Conservation (phyloP, 2,797 vertebrate species). For the Crypturellus tataupa region DNA sequence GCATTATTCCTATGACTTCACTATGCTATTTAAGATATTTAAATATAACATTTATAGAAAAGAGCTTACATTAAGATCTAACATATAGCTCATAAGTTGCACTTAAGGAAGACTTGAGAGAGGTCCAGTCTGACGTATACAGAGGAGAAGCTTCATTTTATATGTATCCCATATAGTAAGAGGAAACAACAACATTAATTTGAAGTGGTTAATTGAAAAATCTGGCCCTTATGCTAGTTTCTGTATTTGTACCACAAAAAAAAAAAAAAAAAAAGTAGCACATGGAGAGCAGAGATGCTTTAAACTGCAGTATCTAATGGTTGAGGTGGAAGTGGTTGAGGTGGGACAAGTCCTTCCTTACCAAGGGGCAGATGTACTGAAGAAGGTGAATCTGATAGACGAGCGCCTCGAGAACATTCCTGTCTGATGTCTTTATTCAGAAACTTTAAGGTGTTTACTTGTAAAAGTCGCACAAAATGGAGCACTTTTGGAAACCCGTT, state of each 20-base stretch:
- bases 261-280: neutral
- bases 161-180: neutral
- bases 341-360: neutral
- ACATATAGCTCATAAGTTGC: neutral
- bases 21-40: neutral
- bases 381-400: neutral
- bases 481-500: neutral
- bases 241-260: neutral
- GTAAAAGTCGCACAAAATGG: neutral
- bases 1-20: neutral
- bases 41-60: neutral
- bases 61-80: neutral
- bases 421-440: rapidly evolving
- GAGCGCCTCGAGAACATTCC: neutral
- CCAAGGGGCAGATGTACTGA: neutral
- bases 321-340: neutral
- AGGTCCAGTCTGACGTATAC: neutral
- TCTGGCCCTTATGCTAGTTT: neutral
- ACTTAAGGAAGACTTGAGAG: neutral
- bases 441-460: neutral
- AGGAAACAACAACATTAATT: neutral
- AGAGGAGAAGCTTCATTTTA: neutral
- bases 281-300: neutral
- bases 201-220: neutral
- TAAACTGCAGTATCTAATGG: neutral